Conservation (phyloP, 2,888 invertebrate genomes). For the Agrypnus murinus region DNA sequence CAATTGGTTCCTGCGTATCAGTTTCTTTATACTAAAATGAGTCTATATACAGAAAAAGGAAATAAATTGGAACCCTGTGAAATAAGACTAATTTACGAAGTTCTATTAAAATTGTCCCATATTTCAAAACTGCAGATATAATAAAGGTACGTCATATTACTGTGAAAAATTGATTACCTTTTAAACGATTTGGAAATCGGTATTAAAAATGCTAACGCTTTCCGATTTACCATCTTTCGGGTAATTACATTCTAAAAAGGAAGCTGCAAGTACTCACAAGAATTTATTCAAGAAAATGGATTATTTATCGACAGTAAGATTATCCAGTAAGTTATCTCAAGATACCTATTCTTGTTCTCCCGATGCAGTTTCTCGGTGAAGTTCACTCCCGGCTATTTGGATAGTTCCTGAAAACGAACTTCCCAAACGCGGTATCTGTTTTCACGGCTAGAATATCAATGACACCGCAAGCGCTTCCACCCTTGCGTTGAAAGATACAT, state of each 20-base stretch:
- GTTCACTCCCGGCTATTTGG: constrained; percentile 57
- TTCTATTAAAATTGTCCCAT: no score
- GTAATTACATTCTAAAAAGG: background rate
- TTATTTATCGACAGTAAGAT: constrained; percentile 37
- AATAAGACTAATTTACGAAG: no score
- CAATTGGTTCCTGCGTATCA: no score
- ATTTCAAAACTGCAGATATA: no score
- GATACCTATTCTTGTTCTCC: constrained; percentile 48
- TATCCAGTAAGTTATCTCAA: constrained; percentile 39
- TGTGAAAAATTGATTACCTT: no score
- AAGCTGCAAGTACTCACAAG: background rate
- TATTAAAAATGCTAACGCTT: background rate
- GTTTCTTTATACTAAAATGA: no score
- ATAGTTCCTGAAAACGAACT: constrained; percentile 60
- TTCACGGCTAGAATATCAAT: constrained; percentile 64
- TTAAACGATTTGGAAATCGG: no score
- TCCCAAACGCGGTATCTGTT: constrained; percentile 62
- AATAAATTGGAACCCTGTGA: no score
- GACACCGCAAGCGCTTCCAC: constrained; percentile 58
- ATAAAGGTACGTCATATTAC: no score
- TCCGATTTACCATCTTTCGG: no score
- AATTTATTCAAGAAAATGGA: constrained; percentile 29
- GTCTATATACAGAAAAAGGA: no score
- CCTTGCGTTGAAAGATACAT: constrained; percentile 53
- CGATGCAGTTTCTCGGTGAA: constrained; percentile 57